phyloP scores from a whole-genome alignment of 2,113 vertebrate genomes.

The Sterna hirundo region DNA sequence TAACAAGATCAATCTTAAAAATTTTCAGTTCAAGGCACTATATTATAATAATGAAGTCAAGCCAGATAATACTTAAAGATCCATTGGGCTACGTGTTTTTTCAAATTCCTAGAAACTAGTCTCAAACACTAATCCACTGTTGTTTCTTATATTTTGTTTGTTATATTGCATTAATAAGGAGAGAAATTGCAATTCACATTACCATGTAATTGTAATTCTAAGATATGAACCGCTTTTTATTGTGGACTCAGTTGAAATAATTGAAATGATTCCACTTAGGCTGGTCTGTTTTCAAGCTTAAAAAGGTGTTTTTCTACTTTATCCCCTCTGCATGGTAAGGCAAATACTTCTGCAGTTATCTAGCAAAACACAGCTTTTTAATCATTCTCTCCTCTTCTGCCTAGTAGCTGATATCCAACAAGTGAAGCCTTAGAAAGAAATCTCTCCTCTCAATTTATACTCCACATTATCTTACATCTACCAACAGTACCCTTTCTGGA shows the following conservation, averaged over 20 bases:
- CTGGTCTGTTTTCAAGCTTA: background rate
- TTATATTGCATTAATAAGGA: background rate
- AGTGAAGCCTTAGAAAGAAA: background rate
- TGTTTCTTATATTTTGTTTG: background rate
- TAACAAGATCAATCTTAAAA: background rate
- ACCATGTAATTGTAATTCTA: background rate
- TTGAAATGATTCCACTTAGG: background rate
- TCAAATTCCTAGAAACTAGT: background rate
- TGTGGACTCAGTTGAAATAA: slow-evolving; percentile 5
- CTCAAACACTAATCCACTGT: background rate
- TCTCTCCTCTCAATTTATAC: background rate
- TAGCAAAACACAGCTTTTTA: background rate
- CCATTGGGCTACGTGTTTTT: background rate
- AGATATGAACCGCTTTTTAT: background rate
- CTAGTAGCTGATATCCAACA: background rate
- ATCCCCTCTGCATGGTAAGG: background rate
- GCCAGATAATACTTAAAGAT: background rate
- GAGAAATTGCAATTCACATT: background rate
- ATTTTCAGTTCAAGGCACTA: background rate
- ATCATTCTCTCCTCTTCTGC: background rate
- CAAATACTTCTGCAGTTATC: background rate
- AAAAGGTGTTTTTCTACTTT: background rate
- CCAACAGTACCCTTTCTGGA: background rate
- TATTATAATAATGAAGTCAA: background rate
- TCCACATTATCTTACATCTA: background rate